These are phyloP conservation scores for Phataginus tetradactyla DNA, from an alignment of 2,797 vertebrate species.

Conservation along the genomic window DNA sequence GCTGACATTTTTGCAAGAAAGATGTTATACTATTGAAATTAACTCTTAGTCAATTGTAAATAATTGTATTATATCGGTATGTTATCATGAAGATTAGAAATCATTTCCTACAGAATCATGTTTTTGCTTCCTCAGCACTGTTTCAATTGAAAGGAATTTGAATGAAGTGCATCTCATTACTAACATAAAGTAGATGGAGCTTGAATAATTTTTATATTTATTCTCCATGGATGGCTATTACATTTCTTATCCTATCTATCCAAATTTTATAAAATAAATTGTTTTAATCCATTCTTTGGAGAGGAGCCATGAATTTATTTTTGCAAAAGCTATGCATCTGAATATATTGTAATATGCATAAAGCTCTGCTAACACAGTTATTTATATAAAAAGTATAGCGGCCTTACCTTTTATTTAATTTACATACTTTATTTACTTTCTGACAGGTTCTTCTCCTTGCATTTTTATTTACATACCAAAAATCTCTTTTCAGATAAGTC, in stretches of 20 bases:
- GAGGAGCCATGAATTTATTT: conserved; percentile 89
- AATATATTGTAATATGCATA: conserved; percentile 89
- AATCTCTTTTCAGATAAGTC: conserved; percentile 90
- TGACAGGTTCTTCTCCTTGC: conserved; percentile 89
- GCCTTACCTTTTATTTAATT: conserved; percentile 91
- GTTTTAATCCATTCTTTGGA: conserved; percentile 89
- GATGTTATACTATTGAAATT: conserved; percentile 90
- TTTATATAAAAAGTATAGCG: conserved; percentile 90
- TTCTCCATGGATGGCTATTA: conserved; percentile 89
- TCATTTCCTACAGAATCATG: conserved; percentile 90
- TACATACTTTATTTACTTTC: conserved; percentile 90
- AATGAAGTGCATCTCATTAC: conserved; percentile 92
- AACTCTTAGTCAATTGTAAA: conserved; percentile 92
- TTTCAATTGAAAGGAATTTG: conserved; percentile 92
- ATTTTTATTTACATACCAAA: conserved; percentile 90
- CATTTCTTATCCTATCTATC: conserved; percentile 89
- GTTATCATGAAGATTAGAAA: conserved; percentile 92
- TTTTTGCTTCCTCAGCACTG: conserved; percentile 91
- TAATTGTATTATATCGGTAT: conserved; percentile 90
- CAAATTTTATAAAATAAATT: conserved; percentile 91
- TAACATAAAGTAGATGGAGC: conserved; percentile 90
- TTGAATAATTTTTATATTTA: conserved; percentile 91
- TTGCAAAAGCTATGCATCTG: conserved; percentile 88
- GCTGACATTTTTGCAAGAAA: conserved; percentile 89
- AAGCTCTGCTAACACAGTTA: conserved; percentile 90